Conservation (phyloP, 1,140 invertebrate genomes). For the Lordiphosa stackelbergi region DNA sequence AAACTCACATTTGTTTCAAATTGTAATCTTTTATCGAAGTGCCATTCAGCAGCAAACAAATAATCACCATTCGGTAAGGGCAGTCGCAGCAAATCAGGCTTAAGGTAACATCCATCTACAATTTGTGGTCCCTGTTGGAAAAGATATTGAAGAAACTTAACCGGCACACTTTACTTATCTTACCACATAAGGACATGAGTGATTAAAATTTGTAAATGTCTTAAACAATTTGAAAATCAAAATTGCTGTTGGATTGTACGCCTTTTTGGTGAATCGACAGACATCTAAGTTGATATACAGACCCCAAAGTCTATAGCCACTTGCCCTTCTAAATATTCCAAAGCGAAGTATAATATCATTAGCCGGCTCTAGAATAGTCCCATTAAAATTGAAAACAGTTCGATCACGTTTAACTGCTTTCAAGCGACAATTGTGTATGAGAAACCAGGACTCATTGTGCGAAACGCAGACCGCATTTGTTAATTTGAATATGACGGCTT, state of each 20-base stretch:
- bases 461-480: not conserved
- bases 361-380: constrained; percentile 3
- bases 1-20: too few relatives aligned
- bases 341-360: not conserved
- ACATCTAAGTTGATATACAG: constrained; percentile 1
- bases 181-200: constrained; percentile 22
- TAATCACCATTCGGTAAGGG: too few relatives aligned
- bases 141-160: too few relatives aligned
- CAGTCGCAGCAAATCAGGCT: too few relatives aligned
- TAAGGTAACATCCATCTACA: too few relatives aligned
- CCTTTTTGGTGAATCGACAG: constrained; percentile 9
- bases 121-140: too few relatives aligned
- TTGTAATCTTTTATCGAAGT: too few relatives aligned
- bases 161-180: not conserved
- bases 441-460: constrained; percentile 11
- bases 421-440: constrained; percentile 10
- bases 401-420: constrained; percentile 10
- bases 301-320: constrained; percentile 16
- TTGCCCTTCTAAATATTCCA: constrained; percentile 7
- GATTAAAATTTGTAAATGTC: constrained; percentile 19
- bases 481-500: constrained; percentile 3
- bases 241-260: constrained; percentile 7
- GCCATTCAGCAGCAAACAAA: too few relatives aligned
- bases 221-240: not conserved
- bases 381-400: constrained; percentile 13